Base-by-base conservation (phyloP, 1,140 invertebrate genomes). In the Formica selysi region DNA sequence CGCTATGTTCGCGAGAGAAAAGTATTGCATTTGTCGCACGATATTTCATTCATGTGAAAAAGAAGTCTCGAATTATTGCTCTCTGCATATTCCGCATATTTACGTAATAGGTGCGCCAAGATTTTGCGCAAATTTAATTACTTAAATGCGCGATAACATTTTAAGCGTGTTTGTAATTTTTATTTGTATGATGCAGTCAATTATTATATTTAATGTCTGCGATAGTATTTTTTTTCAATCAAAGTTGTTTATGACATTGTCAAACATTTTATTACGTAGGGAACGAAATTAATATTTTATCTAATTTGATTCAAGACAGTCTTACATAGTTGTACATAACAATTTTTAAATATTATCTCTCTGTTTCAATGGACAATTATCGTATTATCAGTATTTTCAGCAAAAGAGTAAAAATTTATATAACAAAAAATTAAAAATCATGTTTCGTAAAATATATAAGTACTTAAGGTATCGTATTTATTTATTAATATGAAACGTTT, bases 91-190 rank as follows among this genome's bases (percentile, higher is more conserved):
- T 81, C 44, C 5, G 10, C 19, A 59, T 19, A 36, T 51, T 29
- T 44, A 54, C 11, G 4, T 32, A 8, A 19, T 29, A 29, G 1
- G 26, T 29, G 26, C 26, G 26, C 4, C 19, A 13, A 32, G 11
- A 71, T 22, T 83, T 73, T 44, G n/a, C 7, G 8, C 44, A 13
- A 74, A 22, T 36, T 32, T 48, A 32, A 41, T 70, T 48, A 78
- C 3, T 61, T 19, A 3, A 62, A 76, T 76, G 11, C 11, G 3
- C 16, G 11, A 51, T 51, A 51, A 51, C 13, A 19, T 51, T 13
- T 51, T 51, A 51, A 51, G 16, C 16, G 13, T 51, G 16, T 19
- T 16, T 51, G 5, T 13, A 62, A 29, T 62, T 44, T 76, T 44
- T 64, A 64, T 44, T n/a, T 44, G 0, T 76, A n/a, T 44, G 16